A percentile compares a stretch with the other conserved stretches of the same genome.
Conservation (phyloP, 2,797 vertebrate species). For the Limosa lapponica region DNA sequence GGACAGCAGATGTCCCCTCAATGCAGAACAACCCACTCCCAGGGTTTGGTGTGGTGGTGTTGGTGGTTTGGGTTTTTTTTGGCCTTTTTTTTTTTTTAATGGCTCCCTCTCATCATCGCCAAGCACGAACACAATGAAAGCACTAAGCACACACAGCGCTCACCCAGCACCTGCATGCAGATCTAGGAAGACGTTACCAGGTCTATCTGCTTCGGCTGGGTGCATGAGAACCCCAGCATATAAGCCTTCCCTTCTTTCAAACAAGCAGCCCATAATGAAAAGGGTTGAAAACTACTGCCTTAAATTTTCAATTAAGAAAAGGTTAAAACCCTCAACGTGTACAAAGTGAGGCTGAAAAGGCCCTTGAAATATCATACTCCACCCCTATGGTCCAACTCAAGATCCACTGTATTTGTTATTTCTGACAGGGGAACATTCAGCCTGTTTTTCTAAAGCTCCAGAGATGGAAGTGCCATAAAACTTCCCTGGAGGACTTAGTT, state of each 20-base stretch:
- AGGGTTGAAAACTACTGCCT: not conserved
- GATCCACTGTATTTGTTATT: not conserved
- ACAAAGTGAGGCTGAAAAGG: not conserved
- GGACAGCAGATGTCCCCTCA: not conserved
- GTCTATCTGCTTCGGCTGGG: not conserved
- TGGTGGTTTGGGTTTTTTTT: too few relatives aligned
- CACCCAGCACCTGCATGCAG: accelerated
- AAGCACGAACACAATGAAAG: not conserved
- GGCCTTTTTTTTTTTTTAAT: not conserved
- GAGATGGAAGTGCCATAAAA: not conserved
- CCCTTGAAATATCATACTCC: not conserved
- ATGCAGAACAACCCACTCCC: not conserved
- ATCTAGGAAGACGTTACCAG: not conserved
- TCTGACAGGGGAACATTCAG: not conserved
- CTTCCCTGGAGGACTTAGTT: not conserved
- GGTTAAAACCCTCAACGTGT: not conserved
- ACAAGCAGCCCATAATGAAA: not conserved
- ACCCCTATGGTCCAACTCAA: not conserved
- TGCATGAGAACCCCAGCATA: not conserved
- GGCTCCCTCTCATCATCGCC: not conserved
- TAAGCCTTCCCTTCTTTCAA: not conserved
- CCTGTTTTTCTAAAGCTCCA: not conserved
- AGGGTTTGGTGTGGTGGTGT: not conserved
- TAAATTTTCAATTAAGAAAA: not conserved
- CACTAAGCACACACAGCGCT: accelerated